Evolutionary conservation across 1,140 invertebrate genomes (phyloP).

Genomic region (Eurosta solidaginis): DNA sequence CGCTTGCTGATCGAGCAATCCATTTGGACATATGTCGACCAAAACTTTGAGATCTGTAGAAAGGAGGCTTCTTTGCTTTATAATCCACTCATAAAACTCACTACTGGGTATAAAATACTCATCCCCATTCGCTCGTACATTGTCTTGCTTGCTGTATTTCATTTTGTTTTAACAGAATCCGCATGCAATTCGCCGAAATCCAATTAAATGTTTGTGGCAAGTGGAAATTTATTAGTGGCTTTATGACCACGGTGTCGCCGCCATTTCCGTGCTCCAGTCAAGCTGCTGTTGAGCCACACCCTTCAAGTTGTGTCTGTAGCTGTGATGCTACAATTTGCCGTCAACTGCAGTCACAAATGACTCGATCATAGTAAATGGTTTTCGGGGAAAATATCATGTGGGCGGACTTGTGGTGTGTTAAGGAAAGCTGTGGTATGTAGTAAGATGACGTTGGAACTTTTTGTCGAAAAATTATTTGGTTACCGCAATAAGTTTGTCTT

Average conservation of each 20-base stretch:
- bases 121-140: too few relatives aligned
- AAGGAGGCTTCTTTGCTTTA: too few relatives aligned
- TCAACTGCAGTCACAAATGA: not conserved
- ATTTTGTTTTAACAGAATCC: not conserved
- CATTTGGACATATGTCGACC: too few relatives aligned
- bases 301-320: not conserved
- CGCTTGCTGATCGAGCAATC: too few relatives aligned
- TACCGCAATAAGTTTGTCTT: not conserved
- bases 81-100: too few relatives aligned
- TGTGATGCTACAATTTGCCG: too few relatives aligned
- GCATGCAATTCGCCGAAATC: conserved; percentile 9
- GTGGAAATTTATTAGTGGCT: conserved; percentile 32
- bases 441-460: not conserved
- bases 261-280: not conserved
- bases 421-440: not conserved
- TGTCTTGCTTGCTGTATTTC: not conserved
- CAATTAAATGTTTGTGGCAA: conserved; percentile 32
- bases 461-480: not conserved
- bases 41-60: too few relatives aligned
- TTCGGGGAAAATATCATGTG: not conserved
- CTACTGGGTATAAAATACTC: too few relatives aligned
- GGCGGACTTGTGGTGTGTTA: not conserved
- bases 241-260: not conserved
- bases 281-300: not conserved
- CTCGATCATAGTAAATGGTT: not conserved